These are phyloP conservation scores for Hipparchia sbordonii DNA, from an alignment of 2,888 invertebrate genomes.

Conservation along the genomic window DNA sequence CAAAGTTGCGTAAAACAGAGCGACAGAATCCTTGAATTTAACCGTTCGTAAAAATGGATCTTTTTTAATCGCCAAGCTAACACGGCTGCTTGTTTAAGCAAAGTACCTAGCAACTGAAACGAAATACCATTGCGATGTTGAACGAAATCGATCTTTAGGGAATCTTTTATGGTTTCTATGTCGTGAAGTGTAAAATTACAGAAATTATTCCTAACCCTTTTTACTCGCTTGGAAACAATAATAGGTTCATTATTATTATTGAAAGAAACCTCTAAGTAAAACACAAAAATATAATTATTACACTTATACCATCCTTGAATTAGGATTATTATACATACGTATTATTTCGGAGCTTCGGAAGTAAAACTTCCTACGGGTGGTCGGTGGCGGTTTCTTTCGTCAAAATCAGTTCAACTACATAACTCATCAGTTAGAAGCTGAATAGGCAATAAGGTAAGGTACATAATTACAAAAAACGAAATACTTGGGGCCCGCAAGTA, in stretches of 20 bases:
- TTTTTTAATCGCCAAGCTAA: neutral
- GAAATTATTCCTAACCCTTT: neutral
- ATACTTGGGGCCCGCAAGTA: no score
- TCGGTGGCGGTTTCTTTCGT: no score
- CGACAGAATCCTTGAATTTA: neutral
- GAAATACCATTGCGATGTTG: slow-evolving; percentile 4
- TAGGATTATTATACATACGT: no score
- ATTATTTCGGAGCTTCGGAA: no score
- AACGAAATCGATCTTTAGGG: slow-evolving; percentile 15
- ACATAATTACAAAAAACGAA: no score
- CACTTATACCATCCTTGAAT: no score
- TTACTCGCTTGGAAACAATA: neutral
- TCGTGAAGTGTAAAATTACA: slow-evolving; percentile 24
- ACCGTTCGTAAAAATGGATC: neutral
- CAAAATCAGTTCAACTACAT: no score
- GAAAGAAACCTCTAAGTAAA: neutral
- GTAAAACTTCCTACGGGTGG: no score
- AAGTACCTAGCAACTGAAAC: neutral
- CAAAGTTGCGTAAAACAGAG: no score
- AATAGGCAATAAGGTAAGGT: no score
- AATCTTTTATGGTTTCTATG: slow-evolving; percentile 20
- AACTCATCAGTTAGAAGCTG: no score
- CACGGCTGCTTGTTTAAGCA: neutral
- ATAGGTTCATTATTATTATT: neutral
- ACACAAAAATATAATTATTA: no score